Evolutionary conservation across 1,140 invertebrate genomes (phyloP).

Genomic region (Achroia grisella): DNA sequence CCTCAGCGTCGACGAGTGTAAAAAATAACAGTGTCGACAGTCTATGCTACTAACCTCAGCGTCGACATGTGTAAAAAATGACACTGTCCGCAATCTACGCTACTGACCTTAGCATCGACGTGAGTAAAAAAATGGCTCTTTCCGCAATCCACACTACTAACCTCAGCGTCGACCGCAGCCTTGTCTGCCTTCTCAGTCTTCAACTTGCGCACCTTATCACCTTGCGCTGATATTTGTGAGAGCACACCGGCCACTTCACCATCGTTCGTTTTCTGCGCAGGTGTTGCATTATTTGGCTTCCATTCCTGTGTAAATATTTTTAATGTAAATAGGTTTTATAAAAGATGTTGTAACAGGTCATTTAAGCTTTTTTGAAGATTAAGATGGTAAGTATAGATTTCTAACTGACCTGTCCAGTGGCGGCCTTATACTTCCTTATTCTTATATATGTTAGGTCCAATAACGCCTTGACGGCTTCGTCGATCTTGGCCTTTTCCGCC

Average conservation of each 20-base stretch:
- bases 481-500: conserved; percentile 70
- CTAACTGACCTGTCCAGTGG: conserved; percentile 75
- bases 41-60: too few relatives aligned
- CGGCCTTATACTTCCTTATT: conserved; percentile 84
- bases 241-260: conserved; percentile 14
- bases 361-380: too few relatives aligned
- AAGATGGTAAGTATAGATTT: too few relatives aligned
- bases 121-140: too few relatives aligned
- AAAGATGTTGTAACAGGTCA: too few relatives aligned
- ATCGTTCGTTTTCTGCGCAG: conserved; percentile 13
- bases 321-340: too few relatives aligned
- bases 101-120: too few relatives aligned
- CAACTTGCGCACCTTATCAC: conserved; percentile 81
- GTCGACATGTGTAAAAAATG: too few relatives aligned
- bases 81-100: too few relatives aligned
- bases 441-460: conserved; percentile 84
- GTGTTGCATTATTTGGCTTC: conserved; percentile 22
- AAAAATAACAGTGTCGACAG: too few relatives aligned
- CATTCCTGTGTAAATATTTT: conserved; percentile 24
- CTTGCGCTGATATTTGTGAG: conserved; percentile 78
- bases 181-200: conserved; percentile 81
- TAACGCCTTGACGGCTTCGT: conserved; percentile 77
- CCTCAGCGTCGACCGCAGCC: conserved; percentile 47
- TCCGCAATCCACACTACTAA: conserved; percentile 12
- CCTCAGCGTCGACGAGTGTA: too few relatives aligned